Evolutionary conservation across 1,140 invertebrate genomes (phyloP).

Genomic region (Hesperophylax magnus): DNA sequence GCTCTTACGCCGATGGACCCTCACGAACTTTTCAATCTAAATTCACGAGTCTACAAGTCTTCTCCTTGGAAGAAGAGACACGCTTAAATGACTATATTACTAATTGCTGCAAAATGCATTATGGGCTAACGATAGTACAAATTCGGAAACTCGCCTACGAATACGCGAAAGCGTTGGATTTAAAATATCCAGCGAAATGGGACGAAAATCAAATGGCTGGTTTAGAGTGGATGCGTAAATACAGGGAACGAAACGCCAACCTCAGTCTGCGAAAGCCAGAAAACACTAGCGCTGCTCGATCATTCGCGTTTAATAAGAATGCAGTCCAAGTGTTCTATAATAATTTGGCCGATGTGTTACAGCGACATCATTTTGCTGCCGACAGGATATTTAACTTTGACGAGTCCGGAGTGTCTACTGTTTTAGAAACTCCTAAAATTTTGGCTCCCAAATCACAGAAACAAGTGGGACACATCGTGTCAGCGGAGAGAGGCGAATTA

Average conservation of each 20-base stretch:
- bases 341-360: conserved; percentile 57
- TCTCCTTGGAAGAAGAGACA: not conserved
- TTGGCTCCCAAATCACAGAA: conserved; percentile 60
- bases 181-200: conserved; percentile 57
- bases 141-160: conserved; percentile 60
- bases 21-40: not conserved
- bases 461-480: conserved; percentile 63
- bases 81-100: conserved; percentile 55
- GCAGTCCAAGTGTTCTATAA: conserved; percentile 60
- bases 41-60: not conserved
- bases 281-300: conserved; percentile 62
- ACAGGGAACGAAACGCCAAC: conserved; percentile 52
- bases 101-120: conserved; percentile 59
- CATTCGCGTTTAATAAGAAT: conserved; percentile 39
- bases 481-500: conserved; percentile 62
- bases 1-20: not conserved
- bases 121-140: conserved; percentile 58
- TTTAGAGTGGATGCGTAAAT: conserved; percentile 51
- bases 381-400: conserved; percentile 67
- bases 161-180: conserved; percentile 59
- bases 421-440: conserved; percentile 60
- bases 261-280: conserved; percentile 64
- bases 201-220: conserved; percentile 55
- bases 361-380: conserved; percentile 59
- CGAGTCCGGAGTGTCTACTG: conserved; percentile 66